Evolutionary conservation across 2,888 invertebrate species (phyloP).

Genomic region (Anarsia innoxiella): DNA sequence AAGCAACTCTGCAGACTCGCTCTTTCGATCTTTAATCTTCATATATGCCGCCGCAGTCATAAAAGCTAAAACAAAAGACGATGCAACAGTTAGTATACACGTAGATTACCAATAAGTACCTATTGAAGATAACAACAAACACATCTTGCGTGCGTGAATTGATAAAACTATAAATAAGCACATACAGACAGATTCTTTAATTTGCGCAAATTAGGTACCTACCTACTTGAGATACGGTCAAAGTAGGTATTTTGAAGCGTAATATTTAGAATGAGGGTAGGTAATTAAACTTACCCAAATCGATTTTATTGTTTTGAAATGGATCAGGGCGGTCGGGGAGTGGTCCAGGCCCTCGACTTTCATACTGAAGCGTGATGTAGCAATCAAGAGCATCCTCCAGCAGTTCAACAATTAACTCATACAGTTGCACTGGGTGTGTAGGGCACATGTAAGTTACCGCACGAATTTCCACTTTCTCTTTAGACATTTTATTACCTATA

Average conservation of each 20-base stretch:
- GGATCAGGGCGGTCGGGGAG: conserved; percentile 69
- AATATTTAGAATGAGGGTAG: too few relatives aligned
- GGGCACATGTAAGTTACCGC: conserved; percentile 78
- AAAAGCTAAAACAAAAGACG: conserved; percentile 62
- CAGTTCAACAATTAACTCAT: conserved; percentile 71
- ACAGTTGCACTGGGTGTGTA: conserved; percentile 75
- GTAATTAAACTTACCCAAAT: conserved; percentile 72
- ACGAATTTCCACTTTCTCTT: conserved; percentile 55
- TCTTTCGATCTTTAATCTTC: conserved; percentile 52
- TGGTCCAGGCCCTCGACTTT: conserved; percentile 74
- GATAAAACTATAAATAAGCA: too few relatives aligned
- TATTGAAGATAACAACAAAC: too few relatives aligned
- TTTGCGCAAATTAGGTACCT: too few relatives aligned
- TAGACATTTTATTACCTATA: conserved; percentile 51
- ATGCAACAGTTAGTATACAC: too few relatives aligned
- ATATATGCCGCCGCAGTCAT: conserved; percentile 75
- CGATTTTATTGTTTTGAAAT: conserved; percentile 67
- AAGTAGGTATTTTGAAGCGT: too few relatives aligned
- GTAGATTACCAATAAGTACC: too few relatives aligned
- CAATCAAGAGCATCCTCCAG: conserved; percentile 68
- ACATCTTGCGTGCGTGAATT: too few relatives aligned
- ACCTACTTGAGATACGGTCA: too few relatives aligned
- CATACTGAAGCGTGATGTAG: conserved; percentile 72
- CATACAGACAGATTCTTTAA: too few relatives aligned
- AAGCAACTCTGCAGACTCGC: conserved; percentile 61